Evolutionary conservation across 2,888 invertebrate genomes (phyloP).

Genomic region (Pyrocoelia pectoralis): DNA sequence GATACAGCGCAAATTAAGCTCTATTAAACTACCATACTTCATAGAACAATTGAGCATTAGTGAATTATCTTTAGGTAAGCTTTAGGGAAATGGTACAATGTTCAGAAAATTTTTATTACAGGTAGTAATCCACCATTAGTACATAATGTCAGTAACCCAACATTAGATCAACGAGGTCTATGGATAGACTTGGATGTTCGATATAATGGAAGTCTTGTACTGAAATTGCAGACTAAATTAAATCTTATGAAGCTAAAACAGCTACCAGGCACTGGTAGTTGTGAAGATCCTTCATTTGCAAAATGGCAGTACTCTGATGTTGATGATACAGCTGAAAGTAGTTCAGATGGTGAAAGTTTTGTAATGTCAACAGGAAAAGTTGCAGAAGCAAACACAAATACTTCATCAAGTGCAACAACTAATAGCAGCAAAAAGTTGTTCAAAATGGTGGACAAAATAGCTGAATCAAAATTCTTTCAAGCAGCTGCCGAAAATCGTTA

Average conservation of each 20-base stretch:
- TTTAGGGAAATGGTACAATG: neutral
- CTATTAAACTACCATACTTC: constrained; percentile 88
- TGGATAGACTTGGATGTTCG: constrained; percentile 88
- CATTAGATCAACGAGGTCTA: constrained; percentile 81
- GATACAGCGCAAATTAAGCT: constrained; percentile 86
- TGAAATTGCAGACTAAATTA: constrained; percentile 88
- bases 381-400: constrained; percentile 30
- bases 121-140: constrained; percentile 70
- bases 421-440: constrained; percentile 72
- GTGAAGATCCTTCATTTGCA: constrained; percentile 61
- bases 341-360: constrained; percentile 72
- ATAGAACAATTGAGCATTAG: constrained; percentile 84
- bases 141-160: constrained; percentile 69
- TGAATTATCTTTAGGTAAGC: constrained; percentile 76
- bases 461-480: constrained; percentile 87
- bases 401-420: constrained; percentile 37
- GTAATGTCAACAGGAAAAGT: constrained; percentile 18
- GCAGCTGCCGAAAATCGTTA: constrained; percentile 88
- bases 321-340: constrained; percentile 83
- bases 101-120: constrained; percentile 8
- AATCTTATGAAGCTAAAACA: constrained; percentile 76
- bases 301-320: constrained; percentile 76
- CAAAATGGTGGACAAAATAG: constrained; percentile 84
- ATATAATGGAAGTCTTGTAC: constrained; percentile 79
- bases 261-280: constrained; percentile 41